A percentile compares a stretch with the other conserved stretches of the same genome.
Conservation (phyloP, 2,888 invertebrate genomes). For the Dolichomitus sp. region DNA sequence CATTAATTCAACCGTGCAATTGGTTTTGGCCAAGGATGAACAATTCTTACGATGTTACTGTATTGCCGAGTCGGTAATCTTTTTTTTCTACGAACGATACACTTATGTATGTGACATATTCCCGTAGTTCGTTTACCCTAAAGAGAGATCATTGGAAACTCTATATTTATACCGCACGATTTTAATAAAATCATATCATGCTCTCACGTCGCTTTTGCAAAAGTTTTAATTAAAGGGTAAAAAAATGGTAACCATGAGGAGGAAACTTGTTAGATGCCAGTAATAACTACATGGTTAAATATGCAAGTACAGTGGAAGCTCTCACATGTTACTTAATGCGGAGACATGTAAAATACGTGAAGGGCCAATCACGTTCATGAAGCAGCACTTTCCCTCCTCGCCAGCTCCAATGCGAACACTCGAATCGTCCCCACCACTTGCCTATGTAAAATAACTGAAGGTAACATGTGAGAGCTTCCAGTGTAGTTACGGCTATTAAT, state of each 20-base stretch:
- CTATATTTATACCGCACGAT: conserved; percentile 32
- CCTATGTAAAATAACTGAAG: too few relatives aligned
- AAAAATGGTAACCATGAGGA: neutral
- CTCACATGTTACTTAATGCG: too few relatives aligned
- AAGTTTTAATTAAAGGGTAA: neutral
- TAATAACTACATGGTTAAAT: neutral
- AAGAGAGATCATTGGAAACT: conserved; percentile 32
- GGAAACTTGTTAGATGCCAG: neutral
- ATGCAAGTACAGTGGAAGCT: too few relatives aligned
- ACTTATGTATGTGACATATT: conserved; percentile 62
- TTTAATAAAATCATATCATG: conserved; percentile 44
- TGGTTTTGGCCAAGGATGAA: neutral
- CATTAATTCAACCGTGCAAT: neutral
- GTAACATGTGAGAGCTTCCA: too few relatives aligned
- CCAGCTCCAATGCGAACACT: too few relatives aligned
- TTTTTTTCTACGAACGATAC: conserved; percentile 36
- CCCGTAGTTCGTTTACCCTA: conserved; percentile 56
- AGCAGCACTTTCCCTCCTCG: too few relatives aligned
- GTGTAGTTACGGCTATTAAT: too few relatives aligned
- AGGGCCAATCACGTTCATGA: too few relatives aligned
- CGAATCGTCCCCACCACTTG: too few relatives aligned
- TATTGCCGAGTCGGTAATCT: neutral
- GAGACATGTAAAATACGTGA: too few relatives aligned
- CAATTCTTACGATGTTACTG: too few relatives aligned
- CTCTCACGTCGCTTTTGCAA: conserved; percentile 35